phyloP scores from a whole-genome alignment of 2,113 vertebrate species.

The Aix galericulata region DNA sequence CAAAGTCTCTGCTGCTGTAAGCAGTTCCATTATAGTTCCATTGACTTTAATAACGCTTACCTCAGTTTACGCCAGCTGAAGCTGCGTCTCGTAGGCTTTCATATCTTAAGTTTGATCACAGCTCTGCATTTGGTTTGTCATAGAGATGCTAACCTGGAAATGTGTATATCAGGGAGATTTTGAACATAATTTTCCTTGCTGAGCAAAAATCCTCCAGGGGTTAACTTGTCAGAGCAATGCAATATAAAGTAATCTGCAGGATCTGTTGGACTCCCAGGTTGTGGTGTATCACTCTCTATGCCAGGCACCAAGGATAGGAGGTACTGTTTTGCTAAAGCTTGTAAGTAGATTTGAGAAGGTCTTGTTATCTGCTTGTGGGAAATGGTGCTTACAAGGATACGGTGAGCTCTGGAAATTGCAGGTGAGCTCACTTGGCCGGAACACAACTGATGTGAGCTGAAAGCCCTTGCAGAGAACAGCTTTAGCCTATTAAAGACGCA shows the following conservation, averaged over 20 bases:
- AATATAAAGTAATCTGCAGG: conserved; percentile 53
- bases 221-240: conserved; percentile 58
- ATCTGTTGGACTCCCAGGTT: not conserved
- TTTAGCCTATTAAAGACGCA: not conserved
- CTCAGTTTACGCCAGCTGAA: conserved; percentile 1
- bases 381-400: not conserved
- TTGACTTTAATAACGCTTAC: not conserved
- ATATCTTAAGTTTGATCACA: conserved; percentile 16
- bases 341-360: not conserved
- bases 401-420: not conserved
- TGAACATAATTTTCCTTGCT: conserved; percentile 56
- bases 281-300: not conserved
- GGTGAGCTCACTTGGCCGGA: not conserved
- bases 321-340: not conserved
- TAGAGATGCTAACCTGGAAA: conserved; percentile 38
- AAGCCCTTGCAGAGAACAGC: not conserved
- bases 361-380: not conserved
- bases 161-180: conserved; percentile 38
- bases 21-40: not conserved
- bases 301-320: not conserved
- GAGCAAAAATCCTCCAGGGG: conserved; percentile 52
- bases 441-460: not conserved
- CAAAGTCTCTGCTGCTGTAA: not conserved
- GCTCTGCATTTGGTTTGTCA: conserved; percentile 31
- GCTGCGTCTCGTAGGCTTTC: not conserved